Evolutionary conservation across 2,113 vertebrate species (phyloP).

Genomic region (Ranitomeya variabilis): DNA sequence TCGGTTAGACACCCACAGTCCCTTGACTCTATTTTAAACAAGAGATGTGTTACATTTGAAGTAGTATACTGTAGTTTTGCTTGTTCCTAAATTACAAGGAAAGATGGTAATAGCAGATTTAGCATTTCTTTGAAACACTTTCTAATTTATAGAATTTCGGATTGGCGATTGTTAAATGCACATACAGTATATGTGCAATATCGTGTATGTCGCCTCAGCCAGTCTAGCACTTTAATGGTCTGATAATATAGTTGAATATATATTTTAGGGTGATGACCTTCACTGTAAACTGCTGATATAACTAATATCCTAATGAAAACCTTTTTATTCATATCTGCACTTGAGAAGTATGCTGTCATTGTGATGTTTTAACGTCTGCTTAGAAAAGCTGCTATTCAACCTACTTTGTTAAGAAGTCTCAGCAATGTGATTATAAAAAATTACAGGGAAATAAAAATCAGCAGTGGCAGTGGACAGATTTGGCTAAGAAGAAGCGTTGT

Average conservation of each 20-base stretch:
- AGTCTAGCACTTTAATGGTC: neutral
- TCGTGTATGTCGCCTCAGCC: neutral
- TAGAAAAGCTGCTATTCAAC: conserved; percentile 11
- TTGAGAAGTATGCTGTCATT: conserved; percentile 29
- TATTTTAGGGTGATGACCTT: conserved; percentile 20
- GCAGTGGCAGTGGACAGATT: conserved; percentile 14
- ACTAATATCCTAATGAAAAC: neutral
- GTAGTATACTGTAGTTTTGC: no score
- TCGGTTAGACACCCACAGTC: no score
- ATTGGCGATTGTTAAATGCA: no score
- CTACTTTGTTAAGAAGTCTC: conserved; percentile 30
- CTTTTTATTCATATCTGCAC: conserved; percentile 9
- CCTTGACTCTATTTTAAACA: no score
- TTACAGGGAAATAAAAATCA: neutral
- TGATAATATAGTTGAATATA: neutral
- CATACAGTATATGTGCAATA: neutral
- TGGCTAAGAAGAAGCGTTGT: neutral
- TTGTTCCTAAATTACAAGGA: no score
- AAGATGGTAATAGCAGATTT: no score
- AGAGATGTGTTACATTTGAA: no score
- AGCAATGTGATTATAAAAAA: conserved; percentile 7
- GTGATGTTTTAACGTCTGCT: conserved; percentile 27
- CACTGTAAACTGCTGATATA: conserved; percentile 24
- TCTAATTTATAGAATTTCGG: no score
- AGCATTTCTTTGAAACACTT: no score